These are phyloP conservation scores for Zaprionus obscuricornis DNA, from an alignment of 2,888 invertebrate species.

Conservation along the genomic window DNA sequence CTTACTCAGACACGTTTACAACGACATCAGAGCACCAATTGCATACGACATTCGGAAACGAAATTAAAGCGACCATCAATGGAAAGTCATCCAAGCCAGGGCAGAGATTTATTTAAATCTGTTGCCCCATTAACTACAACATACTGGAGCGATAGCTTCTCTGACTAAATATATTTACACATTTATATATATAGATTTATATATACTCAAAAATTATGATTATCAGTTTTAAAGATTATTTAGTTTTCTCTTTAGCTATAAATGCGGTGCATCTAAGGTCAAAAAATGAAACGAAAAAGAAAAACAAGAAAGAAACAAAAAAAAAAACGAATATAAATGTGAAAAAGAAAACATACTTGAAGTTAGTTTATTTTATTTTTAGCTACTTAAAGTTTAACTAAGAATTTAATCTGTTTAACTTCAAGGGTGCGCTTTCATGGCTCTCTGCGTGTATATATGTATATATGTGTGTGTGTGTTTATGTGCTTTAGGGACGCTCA, in stretches of 20 bases:
- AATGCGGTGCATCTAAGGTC: slow-evolving; percentile 25
- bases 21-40: slow-evolving; percentile 73
- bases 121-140: slow-evolving; percentile 84
- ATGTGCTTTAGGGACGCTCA: not conserved
- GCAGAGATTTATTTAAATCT: slow-evolving; percentile 83
- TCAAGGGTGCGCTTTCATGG: slow-evolving; percentile 3
- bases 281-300: too few relatives aligned
- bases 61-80: slow-evolving; percentile 39
- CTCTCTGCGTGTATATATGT: not conserved
- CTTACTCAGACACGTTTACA: slow-evolving; percentile 75
- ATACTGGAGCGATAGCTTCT: slow-evolving; percentile 84
- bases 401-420: too few relatives aligned
- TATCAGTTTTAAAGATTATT: too few relatives aligned
- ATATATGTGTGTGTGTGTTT: not conserved
- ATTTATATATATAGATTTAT: too few relatives aligned
- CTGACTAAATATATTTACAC: slow-evolving; percentile 76
- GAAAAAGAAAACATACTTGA: too few relatives aligned
- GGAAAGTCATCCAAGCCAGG: slow-evolving; percentile 65
- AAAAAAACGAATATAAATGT: too few relatives aligned
- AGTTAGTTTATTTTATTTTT: too few relatives aligned
- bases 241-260: not conserved
- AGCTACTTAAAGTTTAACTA: too few relatives aligned
- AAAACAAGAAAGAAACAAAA: too few relatives aligned
- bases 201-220: too few relatives aligned
- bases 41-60: slow-evolving; percentile 48